Evolutionary conservation across 2,888 invertebrate species (phyloP), one percentile per base, ranked within the genome.

Genomic region (Rambutsinella grinnellia): DNA sequence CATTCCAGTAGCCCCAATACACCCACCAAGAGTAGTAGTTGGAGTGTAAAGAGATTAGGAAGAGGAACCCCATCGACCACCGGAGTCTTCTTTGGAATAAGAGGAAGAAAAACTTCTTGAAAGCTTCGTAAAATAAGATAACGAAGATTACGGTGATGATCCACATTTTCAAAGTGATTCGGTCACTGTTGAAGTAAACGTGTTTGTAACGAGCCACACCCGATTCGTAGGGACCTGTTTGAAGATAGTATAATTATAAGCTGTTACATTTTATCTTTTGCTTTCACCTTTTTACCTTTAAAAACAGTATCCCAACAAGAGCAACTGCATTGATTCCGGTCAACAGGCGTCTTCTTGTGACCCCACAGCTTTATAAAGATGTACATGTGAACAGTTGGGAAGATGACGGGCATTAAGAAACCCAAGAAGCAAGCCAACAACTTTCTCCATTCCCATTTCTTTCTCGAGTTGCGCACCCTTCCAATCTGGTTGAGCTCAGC

Each of bases 271-370:
- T n/a, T n/a, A n/a, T n/a, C n/a, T n/a, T n/a, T n/a, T n/a, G n/a
- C n/a, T n/a, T 60, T 13, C 6, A 36, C 10, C 2, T 13, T n/a
- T 26, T 47, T 86, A 90, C 91, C 92, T 89, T 92, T 92, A 85
- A 92, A 92, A 8, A 93, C 90, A 0, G 92, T 93, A 85, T 93
- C 93, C 91, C 93, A 93, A 85, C 93, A 93, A 13, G 91, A 91
- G 86, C 92, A 92, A 19, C 90, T 89, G 85, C 93, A 93, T 81
- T 89, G 90, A 71, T 88, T 88, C 81, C 88, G 89, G 85, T 92
- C 91, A 57, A 93, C 91, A 78, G 88, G 89, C 23, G 90, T 89
- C 49, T 91, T 89, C 86, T 90, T 91, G 84, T 91, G 90, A 84
- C 90, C 89, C 92, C 92, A 93, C 84, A 92, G 90, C 85, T 90